Conservation (phyloP, 1,140 invertebrate genomes). For the Doryteuthis pealeii region DNA sequence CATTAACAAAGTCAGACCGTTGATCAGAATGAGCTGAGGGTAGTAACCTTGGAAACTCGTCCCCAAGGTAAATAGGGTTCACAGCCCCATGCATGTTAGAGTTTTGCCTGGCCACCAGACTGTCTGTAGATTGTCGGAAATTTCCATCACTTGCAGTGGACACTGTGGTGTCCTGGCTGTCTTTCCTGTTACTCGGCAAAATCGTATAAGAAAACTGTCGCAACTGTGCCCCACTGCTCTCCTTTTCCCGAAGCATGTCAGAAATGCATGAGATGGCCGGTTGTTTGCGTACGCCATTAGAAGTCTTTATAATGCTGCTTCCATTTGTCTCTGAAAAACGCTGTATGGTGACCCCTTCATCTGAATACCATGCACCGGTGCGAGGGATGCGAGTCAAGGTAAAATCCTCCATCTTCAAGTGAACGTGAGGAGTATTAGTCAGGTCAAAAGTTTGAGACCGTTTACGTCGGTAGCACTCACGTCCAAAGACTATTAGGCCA, state of each 20-base stretch:
- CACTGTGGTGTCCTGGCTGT: conserved; percentile 1
- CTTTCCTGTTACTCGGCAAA: not conserved
- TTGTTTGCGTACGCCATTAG: not conserved
- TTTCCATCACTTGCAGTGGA: not conserved
- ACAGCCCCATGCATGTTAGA: not conserved
- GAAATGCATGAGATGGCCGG: not conserved
- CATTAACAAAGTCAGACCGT: too few species aligned
- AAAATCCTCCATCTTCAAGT: conserved; percentile 38
- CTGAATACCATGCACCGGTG: conserved; percentile 26
- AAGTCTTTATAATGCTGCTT: not conserved
- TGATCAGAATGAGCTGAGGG: too few species aligned
- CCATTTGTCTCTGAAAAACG: conserved; percentile 3
- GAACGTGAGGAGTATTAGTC: conserved; percentile 34
- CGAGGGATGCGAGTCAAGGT: conserved; percentile 36
- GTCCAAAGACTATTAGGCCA: conserved; percentile 26
- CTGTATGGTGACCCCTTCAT: conserved; percentile 11
- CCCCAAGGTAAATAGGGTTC: conserved; percentile 1
- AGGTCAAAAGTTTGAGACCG: conserved; percentile 31
- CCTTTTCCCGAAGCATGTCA: not conserved
- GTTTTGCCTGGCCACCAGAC: not conserved
- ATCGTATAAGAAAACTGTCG: conserved; percentile 5
- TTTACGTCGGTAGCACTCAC: conserved; percentile 36
- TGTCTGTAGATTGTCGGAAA: not conserved
- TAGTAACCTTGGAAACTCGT: not conserved
- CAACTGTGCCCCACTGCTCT: not conserved